Conservation (phyloP, 1,140 invertebrate species). For the Pogonus chalceus region DNA sequence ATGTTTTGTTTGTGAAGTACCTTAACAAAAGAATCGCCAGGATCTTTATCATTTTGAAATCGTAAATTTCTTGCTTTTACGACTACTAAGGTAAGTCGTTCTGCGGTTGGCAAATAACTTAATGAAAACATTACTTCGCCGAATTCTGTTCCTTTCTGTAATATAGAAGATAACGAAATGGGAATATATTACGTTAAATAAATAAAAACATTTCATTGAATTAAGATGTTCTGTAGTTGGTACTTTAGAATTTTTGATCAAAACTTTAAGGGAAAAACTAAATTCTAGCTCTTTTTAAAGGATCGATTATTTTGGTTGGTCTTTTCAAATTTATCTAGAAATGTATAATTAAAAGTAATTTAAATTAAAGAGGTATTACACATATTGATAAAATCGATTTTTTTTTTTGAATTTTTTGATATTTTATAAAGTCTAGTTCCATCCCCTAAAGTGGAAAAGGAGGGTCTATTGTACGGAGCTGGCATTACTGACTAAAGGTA, state of each 20-base stretch:
- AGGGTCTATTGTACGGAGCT: no score
- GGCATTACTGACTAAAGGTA: no score
- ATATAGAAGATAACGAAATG: constrained; percentile 13
- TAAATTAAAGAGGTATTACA: no score
- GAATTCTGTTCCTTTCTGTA: constrained; percentile 38
- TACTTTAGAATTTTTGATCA: neutral
- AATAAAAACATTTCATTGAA: constrained; percentile 5
- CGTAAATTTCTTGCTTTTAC: constrained; percentile 69
- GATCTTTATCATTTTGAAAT: constrained; percentile 33
- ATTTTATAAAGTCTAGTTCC: no score
- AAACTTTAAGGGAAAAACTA: no score
- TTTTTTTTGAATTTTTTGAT: no score
- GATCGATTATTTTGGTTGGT: no score
- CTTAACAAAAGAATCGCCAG: constrained; percentile 45
- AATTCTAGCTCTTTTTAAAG: no score
- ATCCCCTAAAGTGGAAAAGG: no score
- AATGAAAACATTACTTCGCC: constrained; percentile 77
- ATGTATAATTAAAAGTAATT: no score
- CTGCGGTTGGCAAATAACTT: constrained; percentile 67
- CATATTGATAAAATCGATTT: no score
- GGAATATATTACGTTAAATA: neutral
- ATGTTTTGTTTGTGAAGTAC: constrained; percentile 32
- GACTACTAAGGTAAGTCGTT: constrained; percentile 69
- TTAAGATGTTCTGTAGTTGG: neutral
- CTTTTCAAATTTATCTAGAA: no score